Conservation (phyloP, 2,113 vertebrate genomes). For the Panthera uncia region DNA sequence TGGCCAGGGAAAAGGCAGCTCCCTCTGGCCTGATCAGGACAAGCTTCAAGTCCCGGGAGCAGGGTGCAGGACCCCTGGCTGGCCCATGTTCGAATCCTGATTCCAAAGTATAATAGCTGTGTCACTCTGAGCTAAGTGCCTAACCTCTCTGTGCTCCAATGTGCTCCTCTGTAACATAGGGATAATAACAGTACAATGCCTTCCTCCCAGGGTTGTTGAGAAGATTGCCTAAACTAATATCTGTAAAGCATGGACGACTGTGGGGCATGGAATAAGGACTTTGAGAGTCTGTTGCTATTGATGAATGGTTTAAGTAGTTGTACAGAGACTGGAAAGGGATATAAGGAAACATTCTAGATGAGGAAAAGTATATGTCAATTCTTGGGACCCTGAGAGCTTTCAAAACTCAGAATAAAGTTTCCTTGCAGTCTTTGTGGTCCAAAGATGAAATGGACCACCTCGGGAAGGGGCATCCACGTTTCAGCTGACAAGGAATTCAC, state of each 20-base stretch:
- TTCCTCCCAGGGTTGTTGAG: too few species aligned
- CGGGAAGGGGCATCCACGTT: fast-evolving
- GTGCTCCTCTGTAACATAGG: background rate
- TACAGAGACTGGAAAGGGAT: too few species aligned
- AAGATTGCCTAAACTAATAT: background rate
- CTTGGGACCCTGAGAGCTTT: background rate
- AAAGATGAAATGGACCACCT: background rate
- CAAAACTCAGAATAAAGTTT: background rate
- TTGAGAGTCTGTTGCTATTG: too few species aligned
- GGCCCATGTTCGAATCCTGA: background rate
- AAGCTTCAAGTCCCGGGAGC: background rate
- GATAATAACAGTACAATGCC: too few species aligned
- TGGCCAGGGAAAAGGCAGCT: background rate
- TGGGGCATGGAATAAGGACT: background rate
- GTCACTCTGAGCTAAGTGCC: background rate
- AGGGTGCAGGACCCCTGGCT: background rate
- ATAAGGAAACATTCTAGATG: background rate
- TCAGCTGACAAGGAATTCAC: background rate
- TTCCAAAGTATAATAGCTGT: background rate
- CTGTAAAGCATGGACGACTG: background rate
- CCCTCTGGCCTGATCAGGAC: fast-evolving
- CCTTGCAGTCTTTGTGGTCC: background rate
- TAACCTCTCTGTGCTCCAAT: background rate
- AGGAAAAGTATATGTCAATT: background rate
- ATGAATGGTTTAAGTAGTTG: background rate